Base-by-base conservation (phyloP, 2,797 vertebrate species). In the Linurgus olivaceus region DNA sequence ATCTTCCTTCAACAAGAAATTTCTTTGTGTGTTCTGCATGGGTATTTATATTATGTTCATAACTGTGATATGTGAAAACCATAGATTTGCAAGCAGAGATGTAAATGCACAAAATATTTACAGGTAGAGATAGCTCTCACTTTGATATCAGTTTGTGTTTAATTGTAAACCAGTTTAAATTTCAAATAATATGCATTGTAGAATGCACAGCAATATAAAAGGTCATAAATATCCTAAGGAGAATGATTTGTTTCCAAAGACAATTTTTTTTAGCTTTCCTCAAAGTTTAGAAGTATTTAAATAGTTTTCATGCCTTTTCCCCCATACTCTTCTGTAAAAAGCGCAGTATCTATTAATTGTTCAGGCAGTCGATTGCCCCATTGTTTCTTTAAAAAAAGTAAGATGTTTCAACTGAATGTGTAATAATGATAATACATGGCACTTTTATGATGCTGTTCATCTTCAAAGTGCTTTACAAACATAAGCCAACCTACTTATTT, bases 361-460 rank as follows among this genome's bases (percentile, higher is more conserved):
- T 40, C n/a, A 67, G 63, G 26, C 25, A 59, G 51, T 17, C 84
- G 71, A 78, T 86, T 92, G 63, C 52, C 44, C 63, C 6, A 1
- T 79, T 91, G 55, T 87, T 93, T 91, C 84, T 89, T 88, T 74
- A 51, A 89, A 86, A 91, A 74, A 83, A 55, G 38, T 58, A 65
- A 47, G 45, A 57, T 83, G 38, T 62, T 95, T 88, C 78, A 55
- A 25, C 29, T 48, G 42, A 89, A 80, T 78, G 33, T 87, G 45
- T 92, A 82, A 70, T 93, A 90, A 50, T 68, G 80, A 67, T 90
- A 87, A 58, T 70, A 63, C 24, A 65, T 80, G 68, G 47, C 52
- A 74, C 54, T 93, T 97, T 91, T 93, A 92, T 93, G 94, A 61
- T 58, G 72, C 81, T 91, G 33, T 96, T 93, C 38, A 72, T 92